phyloP scores from a whole-genome alignment of 2,888 invertebrate species.

The Syrista parreyssii region DNA sequence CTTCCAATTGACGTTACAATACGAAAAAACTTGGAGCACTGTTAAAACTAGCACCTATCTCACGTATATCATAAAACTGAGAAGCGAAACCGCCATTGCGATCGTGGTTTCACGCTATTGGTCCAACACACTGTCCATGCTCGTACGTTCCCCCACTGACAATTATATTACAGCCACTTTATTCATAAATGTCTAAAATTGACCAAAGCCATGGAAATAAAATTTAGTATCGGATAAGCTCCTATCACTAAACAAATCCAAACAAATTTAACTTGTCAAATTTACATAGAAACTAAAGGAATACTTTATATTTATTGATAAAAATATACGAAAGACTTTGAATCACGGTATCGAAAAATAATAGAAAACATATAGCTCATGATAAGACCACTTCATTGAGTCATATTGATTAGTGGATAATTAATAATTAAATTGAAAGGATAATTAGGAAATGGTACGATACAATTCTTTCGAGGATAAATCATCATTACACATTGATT shows the following conservation, averaged over 20 bases:
- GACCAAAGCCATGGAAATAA: background rate
- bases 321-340: background rate
- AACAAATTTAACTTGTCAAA: background rate
- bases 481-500: background rate
- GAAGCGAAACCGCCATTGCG: slow-evolving; percentile 59
- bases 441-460: background rate
- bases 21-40: slow-evolving; percentile 2
- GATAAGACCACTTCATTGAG: background rate
- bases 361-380: background rate
- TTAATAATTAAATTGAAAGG: background rate
- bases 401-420: background rate
- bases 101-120: slow-evolving; percentile 69
- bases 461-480: background rate
- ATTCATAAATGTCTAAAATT: background rate
- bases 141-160: slow-evolving; percentile 5
- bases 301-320: background rate
- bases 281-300: background rate
- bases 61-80: slow-evolving; percentile 53
- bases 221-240: background rate
- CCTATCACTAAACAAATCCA: background rate
- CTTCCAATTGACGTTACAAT: background rate
- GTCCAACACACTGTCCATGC: slow-evolving; percentile 57
- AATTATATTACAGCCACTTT: background rate
- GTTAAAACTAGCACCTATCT: slow-evolving; percentile 42
- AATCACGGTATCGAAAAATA: background rate